Evolutionary conservation across 1,140 invertebrate species (phyloP).

Genomic region (Papilio glaucus): DNA sequence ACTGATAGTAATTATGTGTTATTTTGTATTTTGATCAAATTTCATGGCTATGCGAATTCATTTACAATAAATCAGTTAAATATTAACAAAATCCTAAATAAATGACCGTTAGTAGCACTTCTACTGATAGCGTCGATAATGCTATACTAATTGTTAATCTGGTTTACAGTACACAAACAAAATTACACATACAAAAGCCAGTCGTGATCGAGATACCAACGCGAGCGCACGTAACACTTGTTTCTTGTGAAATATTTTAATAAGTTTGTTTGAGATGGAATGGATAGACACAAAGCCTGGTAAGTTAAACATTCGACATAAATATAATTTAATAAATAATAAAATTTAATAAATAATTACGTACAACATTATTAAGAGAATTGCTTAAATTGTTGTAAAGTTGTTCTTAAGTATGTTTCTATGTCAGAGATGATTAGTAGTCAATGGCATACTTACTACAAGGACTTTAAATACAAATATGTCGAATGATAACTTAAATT

Average conservation of each 20-base stretch:
- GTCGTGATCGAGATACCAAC: not conserved
- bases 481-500: not conserved
- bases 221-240: slow-evolving; percentile 2
- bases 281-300: slow-evolving; percentile 1
- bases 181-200: not conserved
- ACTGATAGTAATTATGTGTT: too few relatives aligned
- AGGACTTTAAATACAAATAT: not conserved
- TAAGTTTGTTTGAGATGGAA: not conserved
- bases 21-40: too few relatives aligned
- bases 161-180: not conserved
- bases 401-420: not conserved
- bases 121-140: not conserved
- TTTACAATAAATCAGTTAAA: too few relatives aligned
- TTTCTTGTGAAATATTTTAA: not conserved
- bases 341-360: not conserved
- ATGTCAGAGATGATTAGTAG: not conserved
- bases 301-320: not conserved
- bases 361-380: not conserved
- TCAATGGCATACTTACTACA: not conserved
- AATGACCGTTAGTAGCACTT: not conserved
- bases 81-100: too few relatives aligned
- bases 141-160: not conserved
- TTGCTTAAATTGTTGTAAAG: not conserved
- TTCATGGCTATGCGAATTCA: too few relatives aligned
- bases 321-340: not conserved